Conservation (phyloP, 2,797 vertebrate species). For the Pseudomugil gertrudae region DNA sequence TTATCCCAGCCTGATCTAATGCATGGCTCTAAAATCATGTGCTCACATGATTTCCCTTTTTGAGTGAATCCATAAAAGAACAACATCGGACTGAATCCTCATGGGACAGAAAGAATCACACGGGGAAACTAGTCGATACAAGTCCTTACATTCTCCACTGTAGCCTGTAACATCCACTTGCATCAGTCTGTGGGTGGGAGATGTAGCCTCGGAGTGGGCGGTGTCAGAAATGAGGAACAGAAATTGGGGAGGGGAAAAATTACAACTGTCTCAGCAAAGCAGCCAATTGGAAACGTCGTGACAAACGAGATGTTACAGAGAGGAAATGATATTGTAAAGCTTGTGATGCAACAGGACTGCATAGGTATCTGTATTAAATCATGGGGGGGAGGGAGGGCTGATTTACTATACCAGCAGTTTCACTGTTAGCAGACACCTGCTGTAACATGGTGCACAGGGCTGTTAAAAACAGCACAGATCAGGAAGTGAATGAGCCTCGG, state of each 20-base stretch:
- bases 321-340: neutral
- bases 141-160: no score
- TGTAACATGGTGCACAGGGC: constrained; percentile 10
- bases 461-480: neutral
- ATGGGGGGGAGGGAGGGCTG: no score
- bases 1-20: neutral
- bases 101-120: no score
- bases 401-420: constrained; percentile 3
- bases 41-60: neutral
- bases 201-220: constrained; percentile 34
- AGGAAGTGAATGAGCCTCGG: constrained; percentile 1
- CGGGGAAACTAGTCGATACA: no score
- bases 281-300: constrained; percentile 50
- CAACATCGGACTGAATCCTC: neutral
- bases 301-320: constrained; percentile 27
- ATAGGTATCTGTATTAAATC: neutral
- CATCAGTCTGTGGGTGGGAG: constrained; percentile 65
- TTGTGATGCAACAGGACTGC: constrained; percentile 23
- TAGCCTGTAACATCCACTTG: constrained; percentile 53
- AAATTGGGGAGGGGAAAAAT: constrained; percentile 52
- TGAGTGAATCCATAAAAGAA: neutral
- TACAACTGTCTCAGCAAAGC: constrained; percentile 12
- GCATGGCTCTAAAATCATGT: neutral
- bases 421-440: neutral
- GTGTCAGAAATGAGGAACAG: constrained; percentile 53